Base-by-base conservation (phyloP, 64 coral and sea anemone species). In the Porites australiensis region DNA sequence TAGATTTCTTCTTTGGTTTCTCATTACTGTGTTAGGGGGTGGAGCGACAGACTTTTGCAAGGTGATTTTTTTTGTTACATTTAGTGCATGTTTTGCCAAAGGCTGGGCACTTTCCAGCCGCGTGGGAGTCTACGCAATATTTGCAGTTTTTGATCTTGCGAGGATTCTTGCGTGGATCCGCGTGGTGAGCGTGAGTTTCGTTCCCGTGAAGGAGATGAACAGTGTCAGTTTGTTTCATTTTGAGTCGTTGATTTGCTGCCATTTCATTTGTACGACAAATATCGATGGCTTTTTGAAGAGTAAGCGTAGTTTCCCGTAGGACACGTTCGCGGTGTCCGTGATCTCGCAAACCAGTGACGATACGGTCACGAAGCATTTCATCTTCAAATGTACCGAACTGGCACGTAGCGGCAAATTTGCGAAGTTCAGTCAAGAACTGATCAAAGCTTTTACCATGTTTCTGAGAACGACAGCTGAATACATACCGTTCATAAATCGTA, bases 211-310 rank as follows among this genome's bases (percentile, higher is more conserved):
- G 58, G 61, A 75, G 68, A 57, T 83, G 71, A 50, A 89, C 6
- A 19, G 21, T 22, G 62, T 94, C 77, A n/a, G 69, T 2, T 6
- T 69, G 66, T 13, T 88, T 63, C 86, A 94, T 88, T 58, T 74
- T 88, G 7, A 27, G 62, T 13, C 64, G 43, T 18, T 89, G 77
- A 72, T 50, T 78, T 15, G 58, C 27, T 50, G 92, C 75, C 53
- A 83, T 63, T 62, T 94, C 86, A 68, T 70, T 94, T 6, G 82
- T 89, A 8, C 77, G 79, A 68, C 92, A 94, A n/a, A 73, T 82
- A 64, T 94, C 70, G 4, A 94, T 94, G 10, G 92, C 86, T 72
- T 55, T 55, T 11, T 55, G 53, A 5, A 55, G 53, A 11, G 53
- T 55, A 55, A 55, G 53, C 10, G 53, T 45, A 75, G 18, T 82